These are phyloP conservation scores for Drosophila atripex DNA, from an alignment of 2,888 invertebrate species.

Conservation along the genomic window DNA sequence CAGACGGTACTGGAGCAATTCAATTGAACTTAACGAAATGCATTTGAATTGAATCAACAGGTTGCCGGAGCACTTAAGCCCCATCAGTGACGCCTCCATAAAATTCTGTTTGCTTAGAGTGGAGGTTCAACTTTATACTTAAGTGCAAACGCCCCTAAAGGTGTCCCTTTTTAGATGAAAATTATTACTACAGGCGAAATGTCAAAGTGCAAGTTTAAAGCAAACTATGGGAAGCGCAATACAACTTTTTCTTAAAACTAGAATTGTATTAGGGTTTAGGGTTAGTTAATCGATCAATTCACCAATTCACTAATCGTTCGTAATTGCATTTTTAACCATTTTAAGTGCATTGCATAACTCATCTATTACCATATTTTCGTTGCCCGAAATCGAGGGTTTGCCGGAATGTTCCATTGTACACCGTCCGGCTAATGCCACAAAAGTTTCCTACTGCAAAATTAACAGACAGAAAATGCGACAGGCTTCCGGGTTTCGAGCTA, in stretches of 20 bases:
- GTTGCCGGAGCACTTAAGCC: constrained; percentile 37
- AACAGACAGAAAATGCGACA: constrained; percentile 59
- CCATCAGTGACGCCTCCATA: constrained; percentile 16
- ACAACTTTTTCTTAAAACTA: neutral
- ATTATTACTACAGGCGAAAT: constrained; percentile 46
- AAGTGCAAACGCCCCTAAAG: constrained; percentile 43
- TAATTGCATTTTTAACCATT: neutral
- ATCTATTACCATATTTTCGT: neutral
- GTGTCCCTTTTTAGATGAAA: constrained; percentile 23
- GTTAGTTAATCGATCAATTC: neutral
- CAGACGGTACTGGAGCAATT: constrained; percentile 48
- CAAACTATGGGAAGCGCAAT: constrained; percentile 2
- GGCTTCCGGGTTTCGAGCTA: constrained; percentile 56
- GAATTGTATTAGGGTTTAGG: neutral
- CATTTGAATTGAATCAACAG: constrained; percentile 74
- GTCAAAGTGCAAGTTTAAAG: constrained; percentile 43
- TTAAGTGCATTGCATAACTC: neutral
- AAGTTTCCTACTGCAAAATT: constrained; percentile 58
- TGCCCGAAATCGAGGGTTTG: neutral
- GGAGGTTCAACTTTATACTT: constrained; percentile 26
- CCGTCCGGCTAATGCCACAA: constrained; percentile 31
- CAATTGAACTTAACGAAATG: constrained; percentile 64
- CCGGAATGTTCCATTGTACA: constrained; percentile 20
- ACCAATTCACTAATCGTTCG: neutral
- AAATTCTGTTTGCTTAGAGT: constrained; percentile 13